Percentiles rank a stretch among this genome's conserved stretches.
Conservation (phyloP, 2,797 vertebrate species). For the Lepilemur ruficaudatus region DNA sequence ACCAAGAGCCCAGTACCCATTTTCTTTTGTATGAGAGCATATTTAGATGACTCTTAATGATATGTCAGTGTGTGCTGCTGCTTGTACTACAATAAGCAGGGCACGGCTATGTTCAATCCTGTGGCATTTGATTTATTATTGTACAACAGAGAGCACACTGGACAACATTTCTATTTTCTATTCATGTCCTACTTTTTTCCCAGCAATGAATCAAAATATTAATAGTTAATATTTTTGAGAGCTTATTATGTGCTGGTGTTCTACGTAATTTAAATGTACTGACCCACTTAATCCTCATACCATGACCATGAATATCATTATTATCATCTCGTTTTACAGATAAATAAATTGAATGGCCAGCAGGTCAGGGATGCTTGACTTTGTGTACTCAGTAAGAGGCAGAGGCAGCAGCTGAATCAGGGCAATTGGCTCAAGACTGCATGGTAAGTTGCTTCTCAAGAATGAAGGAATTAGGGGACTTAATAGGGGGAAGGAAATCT, state of each 20-base stretch:
- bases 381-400: neutral
- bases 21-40: neutral
- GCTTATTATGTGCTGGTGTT: neutral
- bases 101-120: neutral
- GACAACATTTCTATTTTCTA: neutral
- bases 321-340: neutral
- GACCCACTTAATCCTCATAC: neutral
- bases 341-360: neutral
- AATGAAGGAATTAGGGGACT: neutral
- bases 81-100: neutral
- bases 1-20: neutral
- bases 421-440: neutral
- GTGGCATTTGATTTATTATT: neutral
- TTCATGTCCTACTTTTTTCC: neutral
- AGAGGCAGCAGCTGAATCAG: neutral
- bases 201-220: slow-evolving; percentile 24
- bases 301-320: neutral
- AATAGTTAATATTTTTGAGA: neutral
- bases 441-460: neutral
- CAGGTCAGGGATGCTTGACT: neutral
- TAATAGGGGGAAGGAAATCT: no score
- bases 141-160: neutral
- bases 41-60: neutral
- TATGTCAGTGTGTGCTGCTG: neutral
- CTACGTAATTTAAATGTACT: neutral